Percentiles rank a stretch among this genome's conserved stretches.
phyloP scores from a whole-genome alignment of 2,888 invertebrate genomes.

The Criorhina ranunculi region DNA sequence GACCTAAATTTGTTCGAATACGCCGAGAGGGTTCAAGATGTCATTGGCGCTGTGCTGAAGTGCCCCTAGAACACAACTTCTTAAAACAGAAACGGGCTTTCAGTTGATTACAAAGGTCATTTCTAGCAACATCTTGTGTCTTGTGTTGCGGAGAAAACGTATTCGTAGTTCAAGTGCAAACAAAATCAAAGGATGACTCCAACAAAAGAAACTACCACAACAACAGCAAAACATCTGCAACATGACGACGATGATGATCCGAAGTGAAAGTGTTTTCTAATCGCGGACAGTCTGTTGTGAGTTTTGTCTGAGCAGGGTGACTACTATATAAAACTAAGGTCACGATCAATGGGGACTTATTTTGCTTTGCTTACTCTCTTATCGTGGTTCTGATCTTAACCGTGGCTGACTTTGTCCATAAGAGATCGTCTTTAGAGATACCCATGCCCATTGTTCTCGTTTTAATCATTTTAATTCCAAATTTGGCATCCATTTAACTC shows the following conservation, averaged over 20 bases:
- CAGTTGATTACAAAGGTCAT: conserved; percentile 36
- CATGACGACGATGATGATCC: conserved; percentile 60
- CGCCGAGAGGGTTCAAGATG: conserved; percentile 30
- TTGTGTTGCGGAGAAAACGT: conserved; percentile 31
- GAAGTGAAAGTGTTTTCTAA: conserved; percentile 74
- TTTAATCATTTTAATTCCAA: conserved; percentile 14
- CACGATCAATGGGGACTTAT: conserved; percentile 60
- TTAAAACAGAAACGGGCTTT: neutral
- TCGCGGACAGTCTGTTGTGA: conserved; percentile 47
- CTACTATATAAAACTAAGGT: conserved; percentile 59
- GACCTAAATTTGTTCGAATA: conserved; percentile 53
- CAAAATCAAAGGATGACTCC: conserved; percentile 43
- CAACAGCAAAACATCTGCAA: conserved; percentile 62
- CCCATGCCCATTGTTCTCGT: conserved; percentile 35
- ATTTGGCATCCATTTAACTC: conserved; percentile 28
- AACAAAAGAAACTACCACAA: conserved; percentile 52
- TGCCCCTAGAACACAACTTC: conserved; percentile 24
- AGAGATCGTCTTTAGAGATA: neutral
- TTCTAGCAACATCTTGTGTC: neutral
- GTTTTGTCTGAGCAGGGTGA: conserved; percentile 39
- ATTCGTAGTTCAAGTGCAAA: conserved; percentile 46
- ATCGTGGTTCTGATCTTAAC: conserved; percentile 27
- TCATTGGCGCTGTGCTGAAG: conserved; percentile 24
- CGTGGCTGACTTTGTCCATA: conserved; percentile 11
- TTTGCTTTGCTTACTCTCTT: conserved; percentile 23